These are phyloP conservation scores for Gulo gulo DNA, from an alignment of 2,113 vertebrate genomes.

Conservation along the genomic window DNA sequence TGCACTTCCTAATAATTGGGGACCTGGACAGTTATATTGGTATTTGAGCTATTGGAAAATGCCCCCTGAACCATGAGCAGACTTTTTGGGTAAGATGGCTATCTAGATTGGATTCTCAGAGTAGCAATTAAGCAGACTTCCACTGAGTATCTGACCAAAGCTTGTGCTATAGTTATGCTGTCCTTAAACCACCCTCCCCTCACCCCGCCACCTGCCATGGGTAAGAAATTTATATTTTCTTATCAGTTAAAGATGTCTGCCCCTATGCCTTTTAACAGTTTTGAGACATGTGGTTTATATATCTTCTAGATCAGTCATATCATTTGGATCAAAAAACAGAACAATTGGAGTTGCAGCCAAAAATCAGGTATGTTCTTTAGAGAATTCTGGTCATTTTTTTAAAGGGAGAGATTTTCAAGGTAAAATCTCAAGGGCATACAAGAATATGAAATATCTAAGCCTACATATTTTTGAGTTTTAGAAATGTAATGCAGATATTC, in stretches of 20 bases:
- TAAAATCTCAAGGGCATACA: background rate
- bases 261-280: background rate
- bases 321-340: conserved; percentile 90
- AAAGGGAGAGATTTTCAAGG: background rate
- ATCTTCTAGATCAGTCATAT: conserved; percentile 86
- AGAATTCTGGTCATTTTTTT: background rate
- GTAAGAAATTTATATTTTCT: background rate
- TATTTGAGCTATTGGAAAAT: background rate
- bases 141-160: background rate
- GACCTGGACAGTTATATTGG: background rate
- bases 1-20: background rate
- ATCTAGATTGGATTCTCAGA: background rate
- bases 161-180: background rate
- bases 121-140: background rate
- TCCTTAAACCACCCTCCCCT: too few species aligned
- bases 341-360: conserved; percentile 89
- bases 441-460: background rate
- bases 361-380: conserved; percentile 86
- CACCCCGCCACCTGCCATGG: too few species aligned
- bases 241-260: background rate
- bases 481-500: background rate
- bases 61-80: background rate
- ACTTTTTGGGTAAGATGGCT: background rate
- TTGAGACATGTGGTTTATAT: conserved; percentile 38
- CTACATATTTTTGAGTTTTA: background rate